These are phyloP conservation scores for Nasua narica DNA, from an alignment of 2,797 vertebrate species.

Conservation along the genomic window DNA sequence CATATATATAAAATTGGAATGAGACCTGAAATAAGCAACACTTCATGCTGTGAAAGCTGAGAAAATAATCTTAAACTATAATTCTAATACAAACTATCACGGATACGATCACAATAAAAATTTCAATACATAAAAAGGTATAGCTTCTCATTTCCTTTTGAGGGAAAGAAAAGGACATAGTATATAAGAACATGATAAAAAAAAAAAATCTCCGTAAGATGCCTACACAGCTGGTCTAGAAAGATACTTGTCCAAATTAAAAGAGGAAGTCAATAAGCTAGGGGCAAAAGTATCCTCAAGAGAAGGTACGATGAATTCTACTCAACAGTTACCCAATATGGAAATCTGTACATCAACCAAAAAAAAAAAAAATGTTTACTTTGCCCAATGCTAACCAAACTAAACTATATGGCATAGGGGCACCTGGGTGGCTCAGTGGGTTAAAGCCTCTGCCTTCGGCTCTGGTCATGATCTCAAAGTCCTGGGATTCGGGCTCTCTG, in stretches of 20 bases:
- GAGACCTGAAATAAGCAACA: neutral
- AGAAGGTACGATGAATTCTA: neutral
- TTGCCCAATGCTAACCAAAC: neutral
- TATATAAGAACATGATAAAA: neutral
- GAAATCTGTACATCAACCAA: neutral
- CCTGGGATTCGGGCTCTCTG: no score
- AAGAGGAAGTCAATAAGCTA: constrained; percentile 17
- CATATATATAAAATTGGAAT: neutral
- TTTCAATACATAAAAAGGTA: neutral
- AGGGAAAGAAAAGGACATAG: neutral
- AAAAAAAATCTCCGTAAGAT: constrained; percentile 1
- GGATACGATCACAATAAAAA: neutral
- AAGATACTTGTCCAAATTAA: constrained; percentile 19
- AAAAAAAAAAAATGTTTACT: neutral
- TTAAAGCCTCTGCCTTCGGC: no score
- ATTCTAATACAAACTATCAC: neutral
- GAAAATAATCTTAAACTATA: neutral
- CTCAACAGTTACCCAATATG: neutral
- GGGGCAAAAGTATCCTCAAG: neutral
- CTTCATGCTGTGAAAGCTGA: neutral
- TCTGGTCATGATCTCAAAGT: no score
- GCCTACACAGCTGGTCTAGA: neutral
- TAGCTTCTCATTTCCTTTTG: neutral
- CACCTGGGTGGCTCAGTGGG: no score
- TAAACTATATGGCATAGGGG: neutral